A percentile compares a stretch with the other conserved stretches of the same genome.
phyloP scores from a whole-genome alignment of 2,888 invertebrate genomes.

The Idaea aversata region DNA sequence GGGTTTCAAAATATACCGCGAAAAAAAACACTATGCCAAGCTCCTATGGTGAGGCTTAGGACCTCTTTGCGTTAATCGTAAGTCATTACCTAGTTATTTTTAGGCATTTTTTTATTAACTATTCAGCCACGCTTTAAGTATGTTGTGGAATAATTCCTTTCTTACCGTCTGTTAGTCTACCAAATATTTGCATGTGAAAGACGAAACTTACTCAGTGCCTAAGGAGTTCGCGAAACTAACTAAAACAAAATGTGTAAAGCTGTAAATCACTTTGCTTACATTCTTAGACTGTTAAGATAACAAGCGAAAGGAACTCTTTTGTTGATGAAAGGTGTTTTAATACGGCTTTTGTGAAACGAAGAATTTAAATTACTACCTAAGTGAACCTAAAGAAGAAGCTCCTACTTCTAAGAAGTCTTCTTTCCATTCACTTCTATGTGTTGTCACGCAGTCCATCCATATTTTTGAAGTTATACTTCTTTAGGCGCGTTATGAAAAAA shows the following conservation, averaged over 20 bases:
- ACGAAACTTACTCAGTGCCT: not conserved
- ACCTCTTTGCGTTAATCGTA: no score
- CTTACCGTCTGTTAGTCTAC: slow-evolving; percentile 8
- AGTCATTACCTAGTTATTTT: no score
- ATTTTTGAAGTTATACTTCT: no score
- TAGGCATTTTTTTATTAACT: not conserved
- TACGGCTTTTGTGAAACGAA: not conserved
- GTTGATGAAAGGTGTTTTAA: not conserved
- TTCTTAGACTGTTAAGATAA: not conserved
- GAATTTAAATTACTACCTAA: not conserved
- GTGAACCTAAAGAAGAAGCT: not conserved
- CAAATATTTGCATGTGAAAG: slow-evolving; percentile 21
- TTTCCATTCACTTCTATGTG: no score
- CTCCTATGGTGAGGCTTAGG: no score
- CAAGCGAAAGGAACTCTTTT: not conserved
- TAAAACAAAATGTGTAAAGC: not conserved
- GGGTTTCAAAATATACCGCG: no score
- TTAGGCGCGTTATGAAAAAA: no score
- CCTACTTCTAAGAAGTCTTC: no score
- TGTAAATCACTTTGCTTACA: not conserved
- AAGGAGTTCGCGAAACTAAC: not conserved
- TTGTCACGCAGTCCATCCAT: no score
- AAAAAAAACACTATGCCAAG: no score
- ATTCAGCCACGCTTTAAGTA: not conserved
- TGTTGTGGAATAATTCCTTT: not conserved